Evolutionary conservation across 2,797 vertebrate genomes (phyloP), one percentile per base, ranked within the genome.

Genomic region (Leptodactylus fallax): DNA sequence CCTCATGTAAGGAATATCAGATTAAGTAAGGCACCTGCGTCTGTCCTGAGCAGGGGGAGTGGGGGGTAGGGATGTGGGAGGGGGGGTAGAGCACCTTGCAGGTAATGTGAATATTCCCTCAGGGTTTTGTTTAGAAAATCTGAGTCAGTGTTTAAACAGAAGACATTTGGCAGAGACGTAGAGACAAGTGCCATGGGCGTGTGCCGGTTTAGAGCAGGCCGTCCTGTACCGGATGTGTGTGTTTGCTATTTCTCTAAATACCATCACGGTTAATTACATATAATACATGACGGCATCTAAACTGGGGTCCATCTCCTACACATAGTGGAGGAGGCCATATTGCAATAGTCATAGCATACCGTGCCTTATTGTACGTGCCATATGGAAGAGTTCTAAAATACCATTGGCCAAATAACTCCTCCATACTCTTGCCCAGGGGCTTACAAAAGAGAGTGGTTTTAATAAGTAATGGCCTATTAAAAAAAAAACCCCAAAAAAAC

Each of bases 121-220:
- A 6, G 55, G 85, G 65, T 5, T 81, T 61, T 86, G 61, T 71
- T 86, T 67, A 67, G 21, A 27, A 67, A 85, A 53, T 65, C 76
- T 80, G 63, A 81, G 53, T 74, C 67, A 87, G 23, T 87, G 78
- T 87, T 81, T 87, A 81, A 81, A 81, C 56, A 69, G 85, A 63
- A 79, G 85, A 74, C 67, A 81, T 19, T 87, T 87, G 85, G 85
- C 85, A 81, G 12, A 5, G 67, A 60, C 56, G 27, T 25, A 47
- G 51, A 72, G 47, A 51, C 80, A 4, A 72, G 23, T 12, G 19
- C 85, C 36, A 45, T 45, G 85, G 85, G 79, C 71, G 79, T 81
- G 79, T 78, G 74, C 36, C 21, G 25, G 56, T 58, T 14, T 9
- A 2, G n/a, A 27, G 78, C 36, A 49, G 27, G 16, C 69, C 10